Evolutionary conservation across 2,113 vertebrate species (phyloP).

Genomic region (human): DNA sequence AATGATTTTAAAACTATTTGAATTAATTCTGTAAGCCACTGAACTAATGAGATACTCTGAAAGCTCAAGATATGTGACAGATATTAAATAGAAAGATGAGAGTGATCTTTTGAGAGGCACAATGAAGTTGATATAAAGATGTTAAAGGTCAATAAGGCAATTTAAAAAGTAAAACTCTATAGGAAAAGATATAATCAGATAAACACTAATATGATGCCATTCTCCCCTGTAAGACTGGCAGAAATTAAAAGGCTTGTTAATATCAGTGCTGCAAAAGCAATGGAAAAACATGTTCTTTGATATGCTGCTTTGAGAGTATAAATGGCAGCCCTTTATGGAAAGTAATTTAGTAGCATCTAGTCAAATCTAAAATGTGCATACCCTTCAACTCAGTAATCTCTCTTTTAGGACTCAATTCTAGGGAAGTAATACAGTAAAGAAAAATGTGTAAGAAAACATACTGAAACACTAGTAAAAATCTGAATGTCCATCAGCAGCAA

Average conservation of each 20-base stretch:
- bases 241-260: slow-evolving; percentile 29
- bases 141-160: background rate
- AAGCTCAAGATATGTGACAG: background rate
- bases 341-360: slow-evolving; percentile 25
- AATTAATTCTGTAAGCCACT: slow-evolving; percentile 45
- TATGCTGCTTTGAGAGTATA: background rate
- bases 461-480: background rate
- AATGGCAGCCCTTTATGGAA: background rate
- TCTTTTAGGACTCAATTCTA: background rate
- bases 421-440: background rate
- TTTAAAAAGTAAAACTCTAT: slow-evolving; percentile 43
- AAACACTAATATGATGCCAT: background rate
- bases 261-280: background rate
- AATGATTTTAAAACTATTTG: slow-evolving; percentile 23
- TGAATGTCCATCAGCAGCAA: slow-evolving; percentile 1
- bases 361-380: slow-evolving; percentile 37
- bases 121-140: slow-evolving; percentile 26
- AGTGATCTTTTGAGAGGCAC: background rate
- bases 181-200: slow-evolving; percentile 22
- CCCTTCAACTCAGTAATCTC: background rate
- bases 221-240: background rate
- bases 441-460: background rate
- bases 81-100: slow-evolving; percentile 35
- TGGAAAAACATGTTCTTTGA: background rate
- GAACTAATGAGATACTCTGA: slow-evolving; percentile 30